Base-by-base conservation (phyloP, 2,797 vertebrate species). In the Diplodus sargus region DNA sequence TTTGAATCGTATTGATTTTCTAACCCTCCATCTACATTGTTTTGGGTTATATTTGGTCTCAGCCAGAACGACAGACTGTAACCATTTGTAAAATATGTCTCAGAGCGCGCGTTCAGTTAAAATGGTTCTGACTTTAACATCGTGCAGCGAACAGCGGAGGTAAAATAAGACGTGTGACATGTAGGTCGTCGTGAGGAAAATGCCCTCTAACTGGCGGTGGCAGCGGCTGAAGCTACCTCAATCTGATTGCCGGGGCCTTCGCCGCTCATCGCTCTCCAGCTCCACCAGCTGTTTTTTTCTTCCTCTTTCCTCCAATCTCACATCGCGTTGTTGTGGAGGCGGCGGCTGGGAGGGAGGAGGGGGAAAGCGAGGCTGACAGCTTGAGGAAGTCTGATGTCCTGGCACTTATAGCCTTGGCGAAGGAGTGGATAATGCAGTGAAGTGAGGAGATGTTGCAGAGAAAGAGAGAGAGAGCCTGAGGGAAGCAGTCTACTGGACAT, bases 301-400 rank as follows among this genome's bases (percentile, higher is more conserved):
- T 28, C 20, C 54, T 67, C 79, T 34, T 34, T 77, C 67, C 23
- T 81, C 79, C 85, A 69, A 82, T 75, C 81, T 88, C 60, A n/a
- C 75, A 65, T 83, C 17, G 69, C 66, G 75, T 78, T 87, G 70
- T 89, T 89, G 47, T 5, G 54, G 84, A 9, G 34, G 34, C 7
- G 34, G 34, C 3, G 28, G 28, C 3, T 5, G 30, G 6, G 30
- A 4, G 6, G 76, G 77, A 67, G 68, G 30, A 4, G 30, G 76
- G 76, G 69, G 68, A 79, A 80, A 84, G 48, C 58, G 25, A 79
- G 70, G 80, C 82, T 87, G 90, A 91, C 89, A 90, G 91, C 90
- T 93, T 81, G 79, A 91, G 91, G 93, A 91, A 86, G 89, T 91
- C 91, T 88, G 80, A 90, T 81, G 85, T 86, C 87, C 82, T 81